A percentile compares a stretch with the other conserved stretches of the same genome.
phyloP scores from a whole-genome alignment of 2,888 invertebrate species.

The Iphiclides podalirius region DNA sequence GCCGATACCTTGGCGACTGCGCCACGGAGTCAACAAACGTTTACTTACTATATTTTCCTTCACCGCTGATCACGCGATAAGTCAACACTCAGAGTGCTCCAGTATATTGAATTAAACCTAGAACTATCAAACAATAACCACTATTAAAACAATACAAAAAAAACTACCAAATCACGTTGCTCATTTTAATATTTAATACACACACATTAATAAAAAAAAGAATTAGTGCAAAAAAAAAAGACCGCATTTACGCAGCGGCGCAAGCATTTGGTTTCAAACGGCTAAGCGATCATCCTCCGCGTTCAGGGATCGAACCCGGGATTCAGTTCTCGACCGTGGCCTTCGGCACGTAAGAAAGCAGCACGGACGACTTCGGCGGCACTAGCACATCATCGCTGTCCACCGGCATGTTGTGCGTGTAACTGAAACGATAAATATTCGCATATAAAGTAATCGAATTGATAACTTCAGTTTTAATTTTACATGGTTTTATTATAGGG shows the following conservation, averaged over 20 bases:
- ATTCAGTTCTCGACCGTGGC: slow-evolving; percentile 43
- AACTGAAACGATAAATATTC: slow-evolving; percentile 57
- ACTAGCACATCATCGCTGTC: slow-evolving; percentile 78
- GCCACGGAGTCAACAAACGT: too few species aligned
- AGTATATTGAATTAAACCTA: too few species aligned
- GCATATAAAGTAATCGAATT: neutral
- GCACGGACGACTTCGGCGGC: slow-evolving; percentile 81
- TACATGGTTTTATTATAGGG: neutral
- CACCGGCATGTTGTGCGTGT: slow-evolving; percentile 63
- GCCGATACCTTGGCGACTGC: too few species aligned
- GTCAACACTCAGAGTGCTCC: too few species aligned
- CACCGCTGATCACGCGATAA: too few species aligned
- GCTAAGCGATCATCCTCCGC: neutral
- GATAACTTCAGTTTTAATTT: neutral
- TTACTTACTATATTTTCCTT: too few species aligned
- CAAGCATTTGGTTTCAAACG: slow-evolving; percentile 4
- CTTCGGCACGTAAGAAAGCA: slow-evolving; percentile 85
- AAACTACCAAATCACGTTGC: slow-evolving; percentile 33
- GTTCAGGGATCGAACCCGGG: too few species aligned
- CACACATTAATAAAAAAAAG: slow-evolving; percentile 35
- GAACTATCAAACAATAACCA: too few species aligned
- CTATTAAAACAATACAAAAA: too few species aligned
- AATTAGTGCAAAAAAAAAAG: slow-evolving; percentile 43
- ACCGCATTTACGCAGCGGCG: slow-evolving; percentile 28
- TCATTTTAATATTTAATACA: slow-evolving; percentile 28